phyloP scores from a whole-genome alignment of 2,888 invertebrate species.

The Cosmia trapezina region DNA sequence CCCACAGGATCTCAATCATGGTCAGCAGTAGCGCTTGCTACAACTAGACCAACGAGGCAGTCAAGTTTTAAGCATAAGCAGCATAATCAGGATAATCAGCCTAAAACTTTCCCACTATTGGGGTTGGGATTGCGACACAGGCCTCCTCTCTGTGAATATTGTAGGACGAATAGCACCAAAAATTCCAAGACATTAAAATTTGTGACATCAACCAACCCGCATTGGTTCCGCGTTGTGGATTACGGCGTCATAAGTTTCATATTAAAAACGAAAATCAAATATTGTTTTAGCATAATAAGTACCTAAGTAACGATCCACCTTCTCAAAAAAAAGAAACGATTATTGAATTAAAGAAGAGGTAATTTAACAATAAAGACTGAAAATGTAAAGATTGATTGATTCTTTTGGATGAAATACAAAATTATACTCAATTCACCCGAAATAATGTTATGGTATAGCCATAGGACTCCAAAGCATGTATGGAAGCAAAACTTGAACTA shows the following conservation, averaged over 20 bases:
- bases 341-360: not conserved
- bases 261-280: not conserved
- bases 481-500: not conserved
- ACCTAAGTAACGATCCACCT: not conserved
- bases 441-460: not conserved
- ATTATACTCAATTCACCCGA: not conserved
- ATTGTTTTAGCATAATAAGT: not conserved
- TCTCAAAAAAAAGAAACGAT: slow-evolving; percentile 1
- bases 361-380: not conserved
- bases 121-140: not conserved
- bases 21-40: not conserved
- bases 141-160: not conserved
- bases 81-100: not conserved
- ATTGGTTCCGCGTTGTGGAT: not conserved
- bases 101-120: not conserved
- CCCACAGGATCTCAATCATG: not conserved
- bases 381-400: not conserved
- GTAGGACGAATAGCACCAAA: not conserved
- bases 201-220: not conserved
- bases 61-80: not conserved
- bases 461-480: not conserved
- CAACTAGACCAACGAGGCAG: not conserved
- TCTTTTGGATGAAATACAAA: not conserved
- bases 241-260: not conserved
- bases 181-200: not conserved